Percentiles rank a stretch among this genome's conserved stretches.
Evolutionary conservation across 1,140 invertebrate genomes (phyloP).

Genomic region (Aphelinus atriplicis): DNA sequence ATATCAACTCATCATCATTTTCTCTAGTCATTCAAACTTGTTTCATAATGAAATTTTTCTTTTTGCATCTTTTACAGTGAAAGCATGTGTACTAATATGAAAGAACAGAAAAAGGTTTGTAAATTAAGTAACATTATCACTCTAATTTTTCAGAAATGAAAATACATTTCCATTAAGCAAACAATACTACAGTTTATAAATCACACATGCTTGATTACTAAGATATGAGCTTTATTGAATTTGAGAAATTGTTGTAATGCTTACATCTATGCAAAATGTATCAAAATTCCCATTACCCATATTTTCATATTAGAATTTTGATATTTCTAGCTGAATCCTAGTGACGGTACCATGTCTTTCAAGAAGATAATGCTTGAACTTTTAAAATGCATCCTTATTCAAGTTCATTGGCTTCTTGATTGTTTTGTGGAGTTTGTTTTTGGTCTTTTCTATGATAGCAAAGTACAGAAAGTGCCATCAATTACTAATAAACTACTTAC

Average conservation of each 20-base stretch:
- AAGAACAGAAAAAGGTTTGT: too few species aligned
- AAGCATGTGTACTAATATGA: constrained; percentile 8
- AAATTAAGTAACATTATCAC: too few species aligned
- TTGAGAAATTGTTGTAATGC: too few species aligned
- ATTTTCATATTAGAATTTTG: background rate
- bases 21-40: too few species aligned
- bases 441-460: constrained; percentile 68
- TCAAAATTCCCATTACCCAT: background rate
- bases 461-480: constrained; percentile 67
- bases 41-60: background rate
- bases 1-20: too few species aligned
- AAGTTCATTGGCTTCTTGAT: constrained; percentile 60
- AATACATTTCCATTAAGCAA: too few species aligned
- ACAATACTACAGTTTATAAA: too few species aligned
- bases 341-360: constrained; percentile 32
- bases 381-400: constrained; percentile 50
- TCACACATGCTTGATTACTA: background rate
- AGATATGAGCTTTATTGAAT: background rate
- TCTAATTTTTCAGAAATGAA: too few species aligned
- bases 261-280: background rate
- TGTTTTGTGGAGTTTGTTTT: constrained; percentile 63
- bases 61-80: background rate
- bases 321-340: background rate
- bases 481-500: constrained; percentile 70
- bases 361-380: constrained; percentile 46